Base-by-base conservation (phyloP, 2,888 invertebrate genomes). In the Auanema freiburgensis region DNA sequence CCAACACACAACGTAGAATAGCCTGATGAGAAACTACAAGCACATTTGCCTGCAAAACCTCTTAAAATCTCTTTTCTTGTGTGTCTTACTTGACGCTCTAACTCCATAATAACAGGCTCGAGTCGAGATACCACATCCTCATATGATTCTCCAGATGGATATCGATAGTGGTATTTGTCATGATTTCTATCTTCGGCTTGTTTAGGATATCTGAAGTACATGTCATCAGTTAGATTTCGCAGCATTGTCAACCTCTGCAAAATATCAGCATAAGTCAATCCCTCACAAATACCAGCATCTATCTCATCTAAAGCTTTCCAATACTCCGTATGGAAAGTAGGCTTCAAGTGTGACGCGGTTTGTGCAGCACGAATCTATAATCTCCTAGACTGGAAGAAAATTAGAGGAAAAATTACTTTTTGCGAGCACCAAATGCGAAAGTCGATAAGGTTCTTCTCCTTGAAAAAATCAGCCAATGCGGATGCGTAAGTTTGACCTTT, bases 251-350 rank as follows among this genome's bases (percentile, higher is more conserved):
- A 67, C 71, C 74, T 69, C 74, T 90, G 90, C 77, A 91, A 91
- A 86, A 94, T 92, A 85, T 94, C 94, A 84, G 93, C 92, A 85
- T 94, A 95, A 0, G 92, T 92, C 79, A 93, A 87, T 33, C 91
- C 91, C 84, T 74, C 74, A 53, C 74, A 77, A 21, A 77, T 74
- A 21, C 74, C 74, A 70, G 96, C 96, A 86, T 97, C 95, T 75
- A 97, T 95, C 87, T 97, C 97, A 85, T 97, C 96, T 33, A 97
- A 88, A 12, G 96, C 72, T 55, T 96, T 97, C 97, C 97, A 97
- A 83, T 95, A 88, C 85, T 97, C 96, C 0, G 67, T 67, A 25
- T 67, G 69, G 43, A 67, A 65, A 40, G 60, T 64, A 12, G 71
- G 90, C 16, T 69, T 62, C 41, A 80, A 54, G 59, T 74, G 69